Percentiles rank a stretch among this genome's conserved stretches.
phyloP scores from a whole-genome alignment of 2,113 vertebrate species.

The Pogonocichla stellata region DNA sequence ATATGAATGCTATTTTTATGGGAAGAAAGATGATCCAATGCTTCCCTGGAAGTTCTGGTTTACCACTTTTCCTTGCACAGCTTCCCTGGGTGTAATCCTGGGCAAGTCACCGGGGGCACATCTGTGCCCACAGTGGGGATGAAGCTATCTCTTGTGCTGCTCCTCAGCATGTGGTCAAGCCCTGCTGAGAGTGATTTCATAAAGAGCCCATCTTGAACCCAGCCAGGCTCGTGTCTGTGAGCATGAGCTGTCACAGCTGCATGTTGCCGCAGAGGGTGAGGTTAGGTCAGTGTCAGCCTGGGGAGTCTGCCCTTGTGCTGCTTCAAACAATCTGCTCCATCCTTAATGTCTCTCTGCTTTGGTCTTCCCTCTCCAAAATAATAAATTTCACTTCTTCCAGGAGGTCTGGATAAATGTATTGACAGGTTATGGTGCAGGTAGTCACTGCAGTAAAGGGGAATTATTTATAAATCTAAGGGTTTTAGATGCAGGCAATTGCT shows the following conservation, averaged over 20 bases:
- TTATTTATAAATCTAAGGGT: not conserved
- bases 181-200: not conserved
- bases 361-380: not conserved
- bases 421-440: not conserved
- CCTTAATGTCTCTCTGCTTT: not conserved
- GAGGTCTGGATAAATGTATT: not conserved
- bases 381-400: not conserved
- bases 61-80: not conserved
- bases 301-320: not conserved
- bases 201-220: not conserved
- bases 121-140: not conserved
- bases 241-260: not conserved
- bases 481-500: not conserved
- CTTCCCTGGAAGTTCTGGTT: not conserved
- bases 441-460: not conserved
- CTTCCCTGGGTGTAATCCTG: not conserved
- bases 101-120: not conserved
- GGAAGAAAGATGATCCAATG: not conserved
- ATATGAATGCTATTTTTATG: not conserved
- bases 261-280: fast-evolving
- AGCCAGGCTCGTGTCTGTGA: not conserved
- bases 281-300: not conserved
- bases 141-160: not conserved
- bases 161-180: not conserved
- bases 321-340: not conserved